Evolutionary conservation across 2,797 vertebrate species (phyloP).

Genomic region (Hydrolagus colliei): DNA sequence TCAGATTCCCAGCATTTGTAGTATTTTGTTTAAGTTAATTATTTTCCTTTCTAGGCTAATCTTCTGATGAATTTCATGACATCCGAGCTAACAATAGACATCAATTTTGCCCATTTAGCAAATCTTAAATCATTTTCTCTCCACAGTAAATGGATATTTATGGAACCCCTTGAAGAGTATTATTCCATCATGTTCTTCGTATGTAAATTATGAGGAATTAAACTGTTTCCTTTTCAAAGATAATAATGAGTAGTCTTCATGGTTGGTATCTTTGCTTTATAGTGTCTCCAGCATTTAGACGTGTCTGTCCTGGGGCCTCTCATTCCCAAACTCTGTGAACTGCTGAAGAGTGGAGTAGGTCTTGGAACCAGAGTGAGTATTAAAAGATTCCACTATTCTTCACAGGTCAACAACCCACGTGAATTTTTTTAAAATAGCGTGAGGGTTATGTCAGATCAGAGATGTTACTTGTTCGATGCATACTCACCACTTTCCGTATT

Average conservation of each 20-base stretch:
- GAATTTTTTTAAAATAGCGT: no score
- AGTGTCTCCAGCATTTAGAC: conserved; percentile 95
- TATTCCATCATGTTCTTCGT: not conserved
- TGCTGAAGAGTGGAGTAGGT: conserved; percentile 88
- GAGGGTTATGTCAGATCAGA: no score
- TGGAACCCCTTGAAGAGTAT: not conserved
- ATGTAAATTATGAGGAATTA: not conserved
- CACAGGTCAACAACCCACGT: not conserved
- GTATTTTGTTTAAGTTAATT: no score
- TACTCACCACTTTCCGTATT: no score
- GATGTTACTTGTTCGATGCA: no score
- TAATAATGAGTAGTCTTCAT: not conserved
- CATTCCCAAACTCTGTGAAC: conserved; percentile 83
- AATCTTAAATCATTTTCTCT: not conserved
- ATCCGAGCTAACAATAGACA: not conserved
- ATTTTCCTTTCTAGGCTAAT: no score
- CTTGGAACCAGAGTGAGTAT: conserved; percentile 84
- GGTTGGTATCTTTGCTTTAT: conserved; percentile 37
- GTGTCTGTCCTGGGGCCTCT: conserved; percentile 82
- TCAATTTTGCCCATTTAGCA: not conserved
- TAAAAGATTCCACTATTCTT: not conserved
- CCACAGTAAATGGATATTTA: not conserved
- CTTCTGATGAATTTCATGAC: no score
- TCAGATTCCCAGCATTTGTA: no score
- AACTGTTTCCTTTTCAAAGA: not conserved